A percentile compares a stretch with the other conserved stretches of the same genome.
Conservation (phyloP, 2,113 vertebrate species). For the Paratilapia polleni region DNA sequence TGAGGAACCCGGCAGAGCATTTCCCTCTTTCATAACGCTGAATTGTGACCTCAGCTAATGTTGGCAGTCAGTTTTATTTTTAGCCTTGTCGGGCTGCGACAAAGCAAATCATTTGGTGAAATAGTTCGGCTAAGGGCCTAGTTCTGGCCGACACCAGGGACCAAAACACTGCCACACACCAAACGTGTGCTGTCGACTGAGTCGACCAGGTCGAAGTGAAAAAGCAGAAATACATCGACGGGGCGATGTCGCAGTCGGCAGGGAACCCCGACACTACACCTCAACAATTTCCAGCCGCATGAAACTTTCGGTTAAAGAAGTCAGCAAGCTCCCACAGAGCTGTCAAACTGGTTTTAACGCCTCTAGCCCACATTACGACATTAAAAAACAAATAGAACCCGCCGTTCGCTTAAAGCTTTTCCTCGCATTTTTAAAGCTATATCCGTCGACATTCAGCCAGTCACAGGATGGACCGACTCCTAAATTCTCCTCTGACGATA, state of each 20-base stretch:
- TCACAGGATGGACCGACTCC: slow-evolving; percentile 59
- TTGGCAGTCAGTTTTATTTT: slow-evolving; percentile 48
- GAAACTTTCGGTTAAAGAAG: slow-evolving; percentile 62
- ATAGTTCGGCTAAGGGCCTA: slow-evolving; percentile 36
- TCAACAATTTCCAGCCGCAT: slow-evolving; percentile 25
- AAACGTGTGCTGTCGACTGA: neutral
- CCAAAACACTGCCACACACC: neutral
- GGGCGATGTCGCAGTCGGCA: slow-evolving; percentile 66
- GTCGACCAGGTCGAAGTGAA: neutral
- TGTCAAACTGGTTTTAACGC: neutral
- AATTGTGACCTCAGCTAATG: slow-evolving; percentile 48
- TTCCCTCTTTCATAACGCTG: slow-evolving; percentile 37
- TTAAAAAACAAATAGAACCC: neutral
- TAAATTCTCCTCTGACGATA: neutral
- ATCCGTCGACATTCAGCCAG: slow-evolving; percentile 69
- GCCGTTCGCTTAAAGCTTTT: neutral
- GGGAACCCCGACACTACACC: slow-evolving; percentile 34
- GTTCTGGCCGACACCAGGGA: neutral
- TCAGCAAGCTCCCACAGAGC: neutral
- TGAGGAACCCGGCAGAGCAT: neutral
- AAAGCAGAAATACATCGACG: slow-evolving; percentile 37
- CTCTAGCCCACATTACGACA: rapidly evolving
- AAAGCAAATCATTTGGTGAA: slow-evolving; percentile 48
- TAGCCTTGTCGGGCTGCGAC: slow-evolving; percentile 56
- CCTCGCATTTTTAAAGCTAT: slow-evolving; percentile 27